Evolutionary conservation across 2,797 vertebrate species (phyloP).

Genomic region (Crotalus adamanteus): DNA sequence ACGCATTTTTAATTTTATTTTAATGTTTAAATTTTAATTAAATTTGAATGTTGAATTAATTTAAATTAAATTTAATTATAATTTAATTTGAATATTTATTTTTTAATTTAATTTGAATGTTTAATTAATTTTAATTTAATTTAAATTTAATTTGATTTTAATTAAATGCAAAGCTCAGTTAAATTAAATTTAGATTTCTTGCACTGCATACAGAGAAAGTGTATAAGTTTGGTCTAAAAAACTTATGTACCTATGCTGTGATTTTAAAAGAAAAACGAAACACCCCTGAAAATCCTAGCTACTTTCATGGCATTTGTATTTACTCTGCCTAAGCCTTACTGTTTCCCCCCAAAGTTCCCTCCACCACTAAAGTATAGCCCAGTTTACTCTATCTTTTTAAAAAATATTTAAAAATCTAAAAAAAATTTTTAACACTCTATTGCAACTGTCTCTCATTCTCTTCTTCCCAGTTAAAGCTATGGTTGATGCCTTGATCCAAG

Average conservation of each 20-base stretch:
- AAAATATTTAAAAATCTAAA: not conserved
- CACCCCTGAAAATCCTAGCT: not conserved
- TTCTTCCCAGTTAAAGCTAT: conserved; percentile 7
- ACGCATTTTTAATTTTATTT: not conserved
- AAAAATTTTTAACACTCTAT: not conserved
- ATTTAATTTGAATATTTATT: not conserved
- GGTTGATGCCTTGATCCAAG: not conserved
- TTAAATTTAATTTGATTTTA: not conserved
- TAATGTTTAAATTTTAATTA: not conserved
- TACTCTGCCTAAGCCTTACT: not conserved
- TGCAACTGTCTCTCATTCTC: not conserved
- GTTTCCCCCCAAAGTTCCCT: not conserved
- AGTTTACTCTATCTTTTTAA: not conserved
- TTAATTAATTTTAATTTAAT: not conserved
- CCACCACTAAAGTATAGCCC: not conserved
- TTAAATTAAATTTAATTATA: not conserved
- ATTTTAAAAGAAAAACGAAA: not conserved
- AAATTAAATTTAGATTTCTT: not conserved
- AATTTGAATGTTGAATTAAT: not conserved
- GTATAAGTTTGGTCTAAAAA: not conserved
- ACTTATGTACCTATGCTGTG: not conserved
- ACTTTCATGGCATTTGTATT: not conserved
- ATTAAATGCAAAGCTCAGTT: not conserved
- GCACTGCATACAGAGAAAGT: not conserved
- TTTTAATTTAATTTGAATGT: not conserved